A percentile compares a stretch with the other conserved stretches of the same genome.
Evolutionary conservation across 2,797 vertebrate genomes (phyloP).

Genomic region (Trematomus bernacchii): DNA sequence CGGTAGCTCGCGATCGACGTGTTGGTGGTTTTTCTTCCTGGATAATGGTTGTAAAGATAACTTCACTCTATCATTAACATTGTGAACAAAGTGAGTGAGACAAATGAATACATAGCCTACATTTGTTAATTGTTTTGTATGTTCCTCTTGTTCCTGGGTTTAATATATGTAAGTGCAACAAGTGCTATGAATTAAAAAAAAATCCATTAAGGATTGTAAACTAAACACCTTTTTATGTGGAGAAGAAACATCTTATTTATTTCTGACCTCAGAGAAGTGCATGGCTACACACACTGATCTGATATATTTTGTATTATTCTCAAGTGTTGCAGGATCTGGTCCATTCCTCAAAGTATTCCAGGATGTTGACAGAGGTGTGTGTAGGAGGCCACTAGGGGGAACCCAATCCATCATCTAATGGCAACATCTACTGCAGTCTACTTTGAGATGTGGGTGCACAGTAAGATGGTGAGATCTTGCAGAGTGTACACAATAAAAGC

Average conservation of each 20-base stretch:
- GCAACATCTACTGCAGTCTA: slow-evolving; percentile 48
- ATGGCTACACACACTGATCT: slow-evolving; percentile 1
- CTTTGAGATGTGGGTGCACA: slow-evolving; percentile 44
- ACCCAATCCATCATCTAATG: slow-evolving; percentile 56
- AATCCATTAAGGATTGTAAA: not conserved
- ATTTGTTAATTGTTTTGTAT: not conserved
- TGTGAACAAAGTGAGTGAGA: not conserved
- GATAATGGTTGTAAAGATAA: not conserved
- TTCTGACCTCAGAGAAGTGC: not conserved
- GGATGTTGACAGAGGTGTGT: slow-evolving; percentile 31
- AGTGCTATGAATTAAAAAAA: not conserved
- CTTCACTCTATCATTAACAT: not conserved
- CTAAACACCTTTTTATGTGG: not conserved
- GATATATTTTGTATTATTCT: not conserved
- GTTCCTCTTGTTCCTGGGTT: not conserved
- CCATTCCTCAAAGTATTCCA: not conserved
- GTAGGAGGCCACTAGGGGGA: slow-evolving; percentile 68
- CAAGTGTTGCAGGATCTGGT: slow-evolving; percentile 4
- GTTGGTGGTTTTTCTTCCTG: not conserved
- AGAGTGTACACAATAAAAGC: slow-evolving; percentile 35
- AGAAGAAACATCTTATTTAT: too few relatives aligned
- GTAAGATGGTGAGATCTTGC: slow-evolving; percentile 38
- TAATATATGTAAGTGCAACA: not conserved
- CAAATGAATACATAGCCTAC: not conserved
- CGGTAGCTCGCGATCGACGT: too few relatives aligned